Evolutionary conservation across 1,140 invertebrate species (phyloP).

Genomic region (Trissolcus basalis): DNA sequence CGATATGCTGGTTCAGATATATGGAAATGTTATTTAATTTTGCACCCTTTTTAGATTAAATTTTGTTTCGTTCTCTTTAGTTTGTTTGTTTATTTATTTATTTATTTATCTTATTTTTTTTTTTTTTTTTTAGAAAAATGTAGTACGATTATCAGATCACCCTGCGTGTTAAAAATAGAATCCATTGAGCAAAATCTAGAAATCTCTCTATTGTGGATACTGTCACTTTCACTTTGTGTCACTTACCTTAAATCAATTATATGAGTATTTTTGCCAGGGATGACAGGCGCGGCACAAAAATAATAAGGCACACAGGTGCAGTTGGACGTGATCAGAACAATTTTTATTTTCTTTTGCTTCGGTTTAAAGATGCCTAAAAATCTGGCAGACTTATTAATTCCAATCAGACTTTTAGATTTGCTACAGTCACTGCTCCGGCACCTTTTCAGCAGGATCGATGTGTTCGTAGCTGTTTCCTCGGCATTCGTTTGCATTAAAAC

Average conservation of each 20-base stretch:
- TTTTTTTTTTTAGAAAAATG: neutral
- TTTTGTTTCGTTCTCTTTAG: too few species aligned
- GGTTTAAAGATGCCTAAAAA: slow-evolving; percentile 29
- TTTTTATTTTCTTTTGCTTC: slow-evolving; percentile 27
- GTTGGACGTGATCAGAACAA: slow-evolving; percentile 4
- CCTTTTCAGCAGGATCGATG: slow-evolving; percentile 26
- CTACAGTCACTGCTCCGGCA: slow-evolving; percentile 14
- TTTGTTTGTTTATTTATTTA: neutral
- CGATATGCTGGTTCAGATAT: too few species aligned
- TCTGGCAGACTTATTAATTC: slow-evolving; percentile 10
- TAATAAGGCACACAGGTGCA: slow-evolving; percentile 78
- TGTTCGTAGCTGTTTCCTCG: slow-evolving; percentile 2
- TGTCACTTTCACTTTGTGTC: neutral
- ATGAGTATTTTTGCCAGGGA: slow-evolving; percentile 49
- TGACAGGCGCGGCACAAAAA: slow-evolving; percentile 69
- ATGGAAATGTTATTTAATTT: too few species aligned
- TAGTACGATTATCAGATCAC: neutral
- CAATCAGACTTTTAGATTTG: slow-evolving; percentile 26
- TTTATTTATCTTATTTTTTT: neutral
- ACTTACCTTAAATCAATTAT: slow-evolving; percentile 76
- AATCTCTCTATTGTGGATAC: neutral
- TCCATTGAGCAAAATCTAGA: neutral
- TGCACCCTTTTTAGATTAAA: too few species aligned
- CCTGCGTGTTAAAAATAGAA: neutral
- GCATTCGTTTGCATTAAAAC: slow-evolving; percentile 1